Base-by-base conservation (phyloP, 2,797 vertebrate genomes). In the Bovichtus variegatus region DNA sequence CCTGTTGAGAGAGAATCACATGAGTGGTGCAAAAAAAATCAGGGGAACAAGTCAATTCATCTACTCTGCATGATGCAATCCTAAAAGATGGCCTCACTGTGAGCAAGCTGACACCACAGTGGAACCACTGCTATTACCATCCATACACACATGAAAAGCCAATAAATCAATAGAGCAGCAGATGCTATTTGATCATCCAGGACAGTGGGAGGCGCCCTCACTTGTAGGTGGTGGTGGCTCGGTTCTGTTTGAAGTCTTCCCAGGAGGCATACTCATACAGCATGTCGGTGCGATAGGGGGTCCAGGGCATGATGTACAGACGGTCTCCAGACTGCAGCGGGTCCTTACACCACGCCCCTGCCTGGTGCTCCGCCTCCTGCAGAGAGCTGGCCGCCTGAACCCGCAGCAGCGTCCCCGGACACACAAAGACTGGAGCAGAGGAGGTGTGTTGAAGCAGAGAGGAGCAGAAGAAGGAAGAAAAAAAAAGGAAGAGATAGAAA, bases 251-350 rank as follows among this genome's bases (percentile, higher is more conserved):
- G 86, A 97, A 97, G 93, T 98, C 98, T 50, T 97, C 97, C 97
- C 97, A 98, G 0, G 97, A 97, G 0, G 97, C 96, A 19, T 97
- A 98, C 80, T 99, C 97, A 2, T 96, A 97, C 83, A 99, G 93
- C 43, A 97, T 97, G 93, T 99, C 98, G 0, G 97, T 98, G 84
- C 98, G 96, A 88, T 98, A 97, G 27, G 97, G 98, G 9, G 97
- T 96, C 98, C 98, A 99, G 10, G 97, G 97, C 96, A 99, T 97
- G 79, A 98, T 96, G 47, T 99, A 99, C 46, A 99, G 96, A 4
- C 97, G 96, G 84, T 99, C 98, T 8, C 97, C 97, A 0, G 97
- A 96, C 88, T 99, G 97, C 61, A 99, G 95, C 0, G 98, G 98
- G 91, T 99, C 98, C 89, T 97, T 97, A 85, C 98, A 99, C 98